Evolutionary conservation across 1,140 invertebrate species (phyloP), one percentile per base, ranked within the genome.

Genomic region (Pseudomyrmex sp.): DNA sequence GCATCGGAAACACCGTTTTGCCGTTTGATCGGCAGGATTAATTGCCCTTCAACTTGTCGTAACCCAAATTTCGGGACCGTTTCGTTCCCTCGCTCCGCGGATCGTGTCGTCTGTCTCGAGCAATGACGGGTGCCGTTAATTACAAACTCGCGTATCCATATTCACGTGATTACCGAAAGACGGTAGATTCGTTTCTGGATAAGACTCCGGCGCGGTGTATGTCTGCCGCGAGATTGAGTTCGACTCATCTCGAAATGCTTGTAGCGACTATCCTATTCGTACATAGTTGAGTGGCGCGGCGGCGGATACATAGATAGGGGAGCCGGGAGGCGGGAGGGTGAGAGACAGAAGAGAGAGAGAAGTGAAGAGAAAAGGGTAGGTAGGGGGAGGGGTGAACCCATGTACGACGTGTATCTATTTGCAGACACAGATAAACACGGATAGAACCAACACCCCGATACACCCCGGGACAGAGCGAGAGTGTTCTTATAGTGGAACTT

Each of bases 401-500:
- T 91, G 91, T 92, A 90, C 90, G 83, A 72, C 86, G 84, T 90
- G 89, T 91, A 92, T 92, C 92, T 92, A 93, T 92, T 93, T 93
- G 90, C 91, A 88, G 90, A 93, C 91, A 93, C 91, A 92, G 90
- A 93, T 92, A 92, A 92, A 93, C 90, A 92, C 86, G 87, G 85
- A 92, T 92, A 87, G 86, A 86, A 90, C 91, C 77, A 87, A 90
- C 89, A 89, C 90, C 69, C 85, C 83, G 87, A 92, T 88, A 91
- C 88, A 89, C 87, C 66, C 76, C 89, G 87, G 87, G 90, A 92
- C 88, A 90, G 91, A 92, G 90, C 87, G 90, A 90, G 91, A 92
- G 92, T 94, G 93, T 94, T 94, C 94, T 94, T 94, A 94, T 94
- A 94, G 93, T 94, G 93, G 93, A 94, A 94, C 94, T 94, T 94